Evolutionary conservation across 2,888 invertebrate species (phyloP), one percentile per base, ranked within the genome.

Genomic region (Lacanobia oleracea): DNA sequence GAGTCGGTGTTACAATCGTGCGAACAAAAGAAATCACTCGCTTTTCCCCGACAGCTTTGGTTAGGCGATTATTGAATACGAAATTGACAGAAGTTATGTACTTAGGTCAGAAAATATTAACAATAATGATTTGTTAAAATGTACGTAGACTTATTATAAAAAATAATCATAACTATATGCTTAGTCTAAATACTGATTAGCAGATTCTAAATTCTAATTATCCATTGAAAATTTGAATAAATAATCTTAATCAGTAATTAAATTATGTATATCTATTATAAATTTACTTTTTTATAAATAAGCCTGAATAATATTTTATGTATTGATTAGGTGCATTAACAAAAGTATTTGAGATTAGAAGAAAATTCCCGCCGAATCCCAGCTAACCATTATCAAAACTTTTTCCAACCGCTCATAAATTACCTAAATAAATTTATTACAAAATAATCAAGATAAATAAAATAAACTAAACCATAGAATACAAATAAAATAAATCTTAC

Each of bases 401-500:
- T 45, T 21, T 14, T 2, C 21, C 21, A 21, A 27, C 6, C 10
- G 2, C 16, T 18, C 9, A 23, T 16, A 43, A 43, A 16, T 9
- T 1, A 18, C 21, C 7, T 14, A 14, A 53, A 9, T 14, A 45
- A 10, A 27, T 0, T 0, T 6, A n/a, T 7, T 16, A 3, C 1
- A 53, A 9, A 0, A 3, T 12, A 23, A 40, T 43, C 12, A 48
- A 5, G 3, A 7, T 21, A 54, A 9, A 10, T n/a, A 43, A 59
- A 63, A 9, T 45, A 56, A 50, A 45, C 33, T 54, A 21, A 21
- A n/a, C n/a, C n/a, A n/a, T n/a, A n/a, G n/a, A n/a, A n/a, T n/a
- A n/a, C n/a, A n/a, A n/a, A n/a, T 27, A 27, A 27, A 27, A 27
- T 27, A 70, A 79, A 77, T 61, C 87, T 86, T 86, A 89, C 89